Evolutionary conservation across 1,140 invertebrate genomes (phyloP), one percentile per base, ranked within the genome.

Genomic region (Drosophila kurseongensis): DNA sequence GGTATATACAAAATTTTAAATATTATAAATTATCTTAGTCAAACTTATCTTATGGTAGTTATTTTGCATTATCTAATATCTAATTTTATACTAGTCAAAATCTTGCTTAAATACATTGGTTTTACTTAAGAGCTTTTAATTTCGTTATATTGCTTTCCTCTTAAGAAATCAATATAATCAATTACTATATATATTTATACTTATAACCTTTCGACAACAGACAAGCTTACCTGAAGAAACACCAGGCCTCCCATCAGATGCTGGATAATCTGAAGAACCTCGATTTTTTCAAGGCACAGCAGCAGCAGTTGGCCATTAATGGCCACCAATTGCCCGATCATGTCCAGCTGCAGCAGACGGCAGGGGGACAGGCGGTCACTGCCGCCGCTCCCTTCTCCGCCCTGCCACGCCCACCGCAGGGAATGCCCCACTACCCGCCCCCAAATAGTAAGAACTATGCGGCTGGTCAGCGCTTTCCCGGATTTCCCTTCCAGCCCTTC

Each of bases 221-320:
- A 52, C 95, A 97, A 62, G 96, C 97, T 0, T 97, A 97, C 47
- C 93, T 98, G 0, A 94, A 95, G 67, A 98, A 98, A 73, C 94
- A 94, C 51, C 93, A 93, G 38, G 92, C 93, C 0, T 92, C 90
- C n/a, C 91, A 91, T 65, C 84, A 92, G 38, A 91, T 92, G 80
- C 48, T 92, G 47, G 82, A 91, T 38, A 90, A 84, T 75, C 78
- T 92, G 0, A 90, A 89, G 57, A 77, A 48, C 9, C 50, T 91
- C 48, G 90, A 92, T 7, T 84, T 91, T 12, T 92, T 92, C 29
- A 90, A 82, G 54, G 58, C 79, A 0, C 81, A 84, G 16, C 79
- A 82, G 4, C 78, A 75, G 6, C 68, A 75, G 12, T 54, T 56
- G 4, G 42, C 56, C 9, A 54, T 23, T 4, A 59, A 40, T 8